Conservation (phyloP, 2,113 vertebrate genomes). For the Gavialis gangeticus region DNA sequence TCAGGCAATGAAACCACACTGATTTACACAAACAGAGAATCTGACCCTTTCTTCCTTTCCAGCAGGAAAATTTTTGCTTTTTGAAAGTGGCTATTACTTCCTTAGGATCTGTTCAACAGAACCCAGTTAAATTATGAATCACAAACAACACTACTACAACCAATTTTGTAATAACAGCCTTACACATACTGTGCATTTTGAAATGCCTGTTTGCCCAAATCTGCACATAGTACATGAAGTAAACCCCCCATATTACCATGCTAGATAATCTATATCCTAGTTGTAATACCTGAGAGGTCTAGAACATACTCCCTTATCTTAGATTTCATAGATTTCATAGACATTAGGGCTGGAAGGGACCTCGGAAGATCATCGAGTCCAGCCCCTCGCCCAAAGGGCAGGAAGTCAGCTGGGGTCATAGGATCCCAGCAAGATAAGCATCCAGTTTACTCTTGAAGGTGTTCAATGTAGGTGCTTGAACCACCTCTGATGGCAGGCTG, state of each 20-base stretch:
- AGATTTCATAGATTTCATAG: no score
- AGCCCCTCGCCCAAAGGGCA: no score
- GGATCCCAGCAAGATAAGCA: no score
- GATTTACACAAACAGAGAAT: background rate
- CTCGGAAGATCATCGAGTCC: no score
- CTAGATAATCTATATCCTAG: background rate
- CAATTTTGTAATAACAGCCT: background rate
- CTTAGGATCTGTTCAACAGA: background rate
- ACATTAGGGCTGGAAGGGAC: no score
- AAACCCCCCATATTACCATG: background rate
- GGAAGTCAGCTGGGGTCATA: no score
- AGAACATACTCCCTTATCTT: background rate
- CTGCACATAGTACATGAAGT: background rate
- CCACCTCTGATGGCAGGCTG: no score
- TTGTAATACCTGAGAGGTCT: background rate
- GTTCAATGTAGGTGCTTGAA: no score
- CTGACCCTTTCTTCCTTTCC: background rate
- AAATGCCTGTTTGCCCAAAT: background rate
- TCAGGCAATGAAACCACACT: background rate
- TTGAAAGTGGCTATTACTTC: background rate
- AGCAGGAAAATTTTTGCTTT: slow-evolving; percentile 13
- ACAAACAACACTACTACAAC: background rate
- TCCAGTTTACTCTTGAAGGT: no score
- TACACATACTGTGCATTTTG: background rate
- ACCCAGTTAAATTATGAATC: background rate